Evolutionary conservation across 2,797 vertebrate genomes (phyloP), one percentile per base, ranked within the genome.

Genomic region (Gallirallus australis): DNA sequence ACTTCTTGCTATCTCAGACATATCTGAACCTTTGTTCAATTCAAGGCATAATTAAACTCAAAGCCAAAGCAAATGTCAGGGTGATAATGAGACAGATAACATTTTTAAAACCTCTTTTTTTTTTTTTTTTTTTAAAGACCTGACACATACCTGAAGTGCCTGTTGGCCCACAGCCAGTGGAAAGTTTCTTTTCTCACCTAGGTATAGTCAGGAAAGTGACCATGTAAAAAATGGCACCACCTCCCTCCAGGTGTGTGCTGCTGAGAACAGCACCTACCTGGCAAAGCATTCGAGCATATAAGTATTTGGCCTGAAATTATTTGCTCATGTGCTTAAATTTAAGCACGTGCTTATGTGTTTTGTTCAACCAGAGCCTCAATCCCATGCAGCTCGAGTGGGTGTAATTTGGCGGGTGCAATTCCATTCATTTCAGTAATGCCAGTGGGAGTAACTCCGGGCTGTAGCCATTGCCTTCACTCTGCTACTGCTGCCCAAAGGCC

Each of bases 21-120:
- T 96, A 89, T 90, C 90, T 95, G 93, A 48, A 96, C 85, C 97
- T 98, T 98, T 98, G 96, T 97, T 97, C 96, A 90, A 80, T 94
- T 96, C 92, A 95, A 94, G 96, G 96, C 94, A 95, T 97, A 97
- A 98, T 97, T 97, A 97, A 97, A 97, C 82, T 72, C 47, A 70
- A 97, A 97, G 97, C 97, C 97, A 98, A 98, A 98, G 97, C 97
- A 98, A 98, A 98, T 97, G 98, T 97, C 97, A 98, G 96, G 48
- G 69, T 89, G 97, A 98, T 97, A 97, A 97, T 93, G 96, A 98
- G 91, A 89, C 82, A 76, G 96, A 96, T 95, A 96, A 81, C 94
- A 88, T 86, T 93, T 77, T 78, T 86, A 87, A 86, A 65, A 10
- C 18, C 18, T 5, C 42, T 42, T 42, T 12, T 4, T 63, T 50